Base-by-base conservation (phyloP, 2,797 vertebrate species). In the Propithecus deckenii region DNA sequence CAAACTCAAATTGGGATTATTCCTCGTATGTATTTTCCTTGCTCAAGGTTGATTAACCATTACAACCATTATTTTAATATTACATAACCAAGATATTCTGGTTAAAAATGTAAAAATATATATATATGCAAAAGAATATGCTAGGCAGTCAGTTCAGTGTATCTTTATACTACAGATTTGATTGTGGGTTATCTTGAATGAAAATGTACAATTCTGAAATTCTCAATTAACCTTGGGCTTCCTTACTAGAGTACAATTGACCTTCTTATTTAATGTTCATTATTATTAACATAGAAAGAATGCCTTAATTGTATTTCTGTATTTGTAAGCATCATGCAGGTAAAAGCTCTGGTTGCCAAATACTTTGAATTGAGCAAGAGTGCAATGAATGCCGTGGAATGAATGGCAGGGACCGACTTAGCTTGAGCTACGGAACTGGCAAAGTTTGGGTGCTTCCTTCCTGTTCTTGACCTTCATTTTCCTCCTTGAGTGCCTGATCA, bases 1-100 rank as follows among this genome's bases (percentile, higher is more conserved):
- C 69, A 93, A 94, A 71, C 92, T 96, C 59, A 98, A 32, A 83
- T 94, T 94, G 46, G n/a, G n/a, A 65, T 97, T 98, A 90, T 90
- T 97, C 91, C 22, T 78, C 18, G 97, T 95, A 90, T 92, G 79
- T 96, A 88, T 97, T 97, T 96, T 91, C 75, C n/a, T 98, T 98
- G 95, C 63, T 86, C 55, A 78, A 76, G 89, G 95, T 89, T 95
- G 97, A 97, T 98, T 97, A 98, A 94, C 88, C 63, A 71, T 84
- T 86, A 65, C 48, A 91, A 71, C 20, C 38, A 86, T 83, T 95
- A 41, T 25, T 92, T 87, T 96, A 91, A 32, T 96, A 78, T 95
- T 86, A 75, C 93, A 81, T 96, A 97, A 85, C 69, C 86, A 86
- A 92, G 41, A 65, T 63, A 76, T 96, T 96, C 93, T 97, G 96